Conservation (phyloP, 2,113 vertebrate genomes). For the Pterophyllum scalare region DNA sequence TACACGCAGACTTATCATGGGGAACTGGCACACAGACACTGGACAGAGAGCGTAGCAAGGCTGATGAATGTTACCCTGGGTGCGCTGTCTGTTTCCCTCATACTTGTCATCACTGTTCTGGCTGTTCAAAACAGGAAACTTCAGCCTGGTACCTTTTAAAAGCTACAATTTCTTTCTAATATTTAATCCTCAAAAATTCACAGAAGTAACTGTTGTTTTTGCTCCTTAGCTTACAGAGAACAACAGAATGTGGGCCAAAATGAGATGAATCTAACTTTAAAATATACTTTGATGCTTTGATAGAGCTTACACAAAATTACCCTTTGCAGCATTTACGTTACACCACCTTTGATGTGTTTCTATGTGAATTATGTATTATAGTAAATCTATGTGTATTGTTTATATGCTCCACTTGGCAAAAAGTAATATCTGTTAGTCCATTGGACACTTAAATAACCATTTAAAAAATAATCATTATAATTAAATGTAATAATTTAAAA, state of each 20-base stretch:
- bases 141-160: no score
- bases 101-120: neutral
- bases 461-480: no score
- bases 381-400: rapidly evolving
- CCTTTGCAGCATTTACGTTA: neutral
- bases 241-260: neutral
- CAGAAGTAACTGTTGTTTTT: neutral
- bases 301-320: rapidly evolving
- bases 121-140: neutral
- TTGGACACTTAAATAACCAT: no score
- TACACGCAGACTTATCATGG: no score
- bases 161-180: no score
- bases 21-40: no score
- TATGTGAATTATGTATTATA: rapidly evolving
- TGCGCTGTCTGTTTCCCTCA: neutral
- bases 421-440: no score
- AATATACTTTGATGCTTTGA: rapidly evolving
- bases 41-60: no score
- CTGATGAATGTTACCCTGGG: neutral
- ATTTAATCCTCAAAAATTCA: no score
- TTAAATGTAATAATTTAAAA: neutral
- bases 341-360: neutral
- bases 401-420: no score
- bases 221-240: neutral
- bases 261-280: neutral